Evolutionary conservation across 2,797 vertebrate genomes (phyloP), one percentile per base, ranked within the genome.

Genomic region (Psittacula derbiana): DNA sequence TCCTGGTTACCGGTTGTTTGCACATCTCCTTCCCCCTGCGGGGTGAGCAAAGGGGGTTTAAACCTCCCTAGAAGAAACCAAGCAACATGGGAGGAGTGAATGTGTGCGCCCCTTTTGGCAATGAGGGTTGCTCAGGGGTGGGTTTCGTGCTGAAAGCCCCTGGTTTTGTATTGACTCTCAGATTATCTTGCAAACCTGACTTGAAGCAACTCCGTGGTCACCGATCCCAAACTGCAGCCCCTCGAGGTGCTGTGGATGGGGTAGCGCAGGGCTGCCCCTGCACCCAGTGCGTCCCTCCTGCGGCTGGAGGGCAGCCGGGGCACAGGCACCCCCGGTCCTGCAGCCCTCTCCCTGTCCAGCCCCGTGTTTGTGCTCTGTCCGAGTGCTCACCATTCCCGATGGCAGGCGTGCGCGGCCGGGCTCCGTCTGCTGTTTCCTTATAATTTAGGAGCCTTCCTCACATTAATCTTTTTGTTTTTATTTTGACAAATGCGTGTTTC

Each of bases 401-500:
- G 75, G 91, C 84, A 58, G 12, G 82, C 6, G 38, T 50, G 90
- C 61, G 4, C 36, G n/a, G 80, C 94, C 79, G 38, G 73, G 78
- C 88, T 94, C 27, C 13, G 82, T 73, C 95, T 80, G 90, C 87
- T 43, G 14, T 91, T 96, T 94, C 95, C 96, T 95, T 85, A 76
- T 72, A 73, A 85, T 95, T 94, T 91, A 93, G 96, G 80, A 94
- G 73, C 96, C 95, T 97, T 97, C 97, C 97, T 94, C 98, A 95
- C 98, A 98, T 98, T 98, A 98, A 98, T 98, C 98, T 98, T 98
- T 98, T 98, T 98, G 98, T 98, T 98, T 98, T 98, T 98, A 98
- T 98, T 99, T 99, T 99, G 98, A 99, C 98, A 99, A 99, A 99
- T 99, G 98, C 97, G 97, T 95, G 97, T 98, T 99, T 99, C 98